phyloP scores from a whole-genome alignment of 2,797 vertebrate genomes.

The Chrysocyon brachyurus region DNA sequence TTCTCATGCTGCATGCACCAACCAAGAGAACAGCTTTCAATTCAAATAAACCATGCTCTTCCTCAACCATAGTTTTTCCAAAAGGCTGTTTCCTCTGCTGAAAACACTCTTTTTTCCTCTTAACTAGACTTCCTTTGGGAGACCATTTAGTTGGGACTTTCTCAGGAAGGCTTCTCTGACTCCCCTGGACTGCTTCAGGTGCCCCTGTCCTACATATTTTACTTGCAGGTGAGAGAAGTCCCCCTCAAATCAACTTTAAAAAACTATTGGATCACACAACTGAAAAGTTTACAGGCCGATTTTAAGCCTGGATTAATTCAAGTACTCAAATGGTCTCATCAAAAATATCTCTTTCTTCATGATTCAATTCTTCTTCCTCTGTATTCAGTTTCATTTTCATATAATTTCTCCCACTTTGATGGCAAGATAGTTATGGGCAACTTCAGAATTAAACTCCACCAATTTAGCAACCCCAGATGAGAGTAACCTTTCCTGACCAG shows the following conservation, averaged over 20 bases:
- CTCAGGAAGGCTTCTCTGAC: neutral
- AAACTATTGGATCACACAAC: neutral
- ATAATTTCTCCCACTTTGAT: neutral
- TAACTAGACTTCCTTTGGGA: neutral
- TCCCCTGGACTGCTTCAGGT: neutral
- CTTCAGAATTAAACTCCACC: neutral
- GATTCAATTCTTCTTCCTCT: neutral
- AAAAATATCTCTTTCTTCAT: neutral
- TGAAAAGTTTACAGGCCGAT: neutral
- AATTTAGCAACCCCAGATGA: neutral
- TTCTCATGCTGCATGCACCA: neutral
- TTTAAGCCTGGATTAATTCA: neutral
- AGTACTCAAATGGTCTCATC: neutral
- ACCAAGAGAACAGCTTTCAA: neutral
- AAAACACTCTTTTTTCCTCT: neutral
- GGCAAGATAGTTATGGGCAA: neutral
- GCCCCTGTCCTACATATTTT: neutral
- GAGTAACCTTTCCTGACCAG: neutral
- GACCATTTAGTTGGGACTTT: neutral
- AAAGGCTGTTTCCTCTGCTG: neutral
- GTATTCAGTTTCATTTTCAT: neutral
- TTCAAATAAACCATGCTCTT: neutral
- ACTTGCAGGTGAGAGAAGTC: neutral
- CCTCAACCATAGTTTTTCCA: neutral
- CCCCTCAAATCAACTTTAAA: neutral